phyloP scores from a whole-genome alignment of 2,797 vertebrate species.

The Parambassis ranga region DNA sequence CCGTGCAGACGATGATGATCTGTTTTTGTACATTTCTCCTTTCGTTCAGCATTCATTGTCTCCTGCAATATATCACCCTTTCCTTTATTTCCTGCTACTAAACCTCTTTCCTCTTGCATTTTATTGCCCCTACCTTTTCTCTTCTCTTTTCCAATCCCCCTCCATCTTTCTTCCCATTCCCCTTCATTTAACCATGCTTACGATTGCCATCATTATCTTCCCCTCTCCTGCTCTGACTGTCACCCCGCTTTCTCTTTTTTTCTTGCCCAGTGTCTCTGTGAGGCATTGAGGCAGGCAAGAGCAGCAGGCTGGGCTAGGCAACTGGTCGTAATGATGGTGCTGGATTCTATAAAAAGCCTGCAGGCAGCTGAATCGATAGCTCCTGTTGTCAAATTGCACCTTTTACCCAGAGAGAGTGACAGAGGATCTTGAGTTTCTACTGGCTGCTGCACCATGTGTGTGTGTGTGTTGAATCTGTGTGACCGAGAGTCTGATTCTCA shows the following conservation, averaged over 20 bases:
- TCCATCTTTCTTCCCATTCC: not conserved
- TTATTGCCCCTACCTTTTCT: not conserved
- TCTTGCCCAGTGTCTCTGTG: constrained; percentile 18
- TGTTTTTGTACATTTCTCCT: not conserved
- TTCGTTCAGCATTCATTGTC: not conserved
- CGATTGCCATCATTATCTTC: constrained; percentile 14
- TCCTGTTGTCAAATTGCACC: constrained; percentile 71
- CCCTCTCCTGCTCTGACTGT: constrained; percentile 9
- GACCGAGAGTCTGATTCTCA: constrained; percentile 8
- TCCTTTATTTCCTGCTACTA: not conserved
- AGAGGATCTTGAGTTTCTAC: constrained; percentile 27
- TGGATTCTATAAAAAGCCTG: constrained; percentile 78
- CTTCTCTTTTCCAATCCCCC: not conserved
- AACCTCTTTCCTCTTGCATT: not conserved
- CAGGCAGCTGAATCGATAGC: constrained; percentile 76
- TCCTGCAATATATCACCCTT: not conserved
- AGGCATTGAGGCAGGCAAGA: constrained; percentile 41
- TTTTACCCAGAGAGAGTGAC: constrained; percentile 45
- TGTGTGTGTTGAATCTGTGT: constrained; percentile 11
- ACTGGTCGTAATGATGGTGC: constrained; percentile 66
- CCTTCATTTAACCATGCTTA: constrained; percentile 34
- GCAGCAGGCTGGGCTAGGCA: constrained; percentile 40
- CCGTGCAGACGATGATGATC: not conserved
- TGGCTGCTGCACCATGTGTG: constrained; percentile 24
- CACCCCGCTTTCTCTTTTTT: constrained; percentile 14